Percentiles rank a stretch among this genome's conserved stretches.
Conservation (phyloP, 2,888 invertebrate genomes). For the Heliconius erato region DNA sequence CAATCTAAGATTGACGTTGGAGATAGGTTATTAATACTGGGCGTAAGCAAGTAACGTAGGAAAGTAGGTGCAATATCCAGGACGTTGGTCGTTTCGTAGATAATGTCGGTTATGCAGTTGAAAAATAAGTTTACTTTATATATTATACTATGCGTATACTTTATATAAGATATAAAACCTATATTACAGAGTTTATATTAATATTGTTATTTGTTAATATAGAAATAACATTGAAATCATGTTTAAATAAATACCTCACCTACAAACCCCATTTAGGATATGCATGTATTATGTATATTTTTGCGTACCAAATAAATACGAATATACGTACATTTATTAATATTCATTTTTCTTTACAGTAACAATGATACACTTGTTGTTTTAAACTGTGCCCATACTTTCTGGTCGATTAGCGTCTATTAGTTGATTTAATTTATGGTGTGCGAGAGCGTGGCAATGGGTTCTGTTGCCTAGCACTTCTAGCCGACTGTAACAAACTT, state of each 20-base stretch:
- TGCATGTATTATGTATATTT: neutral
- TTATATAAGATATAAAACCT: neutral
- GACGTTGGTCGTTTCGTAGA: neutral
- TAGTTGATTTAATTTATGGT: neutral
- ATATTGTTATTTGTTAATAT: neutral
- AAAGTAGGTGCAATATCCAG: neutral
- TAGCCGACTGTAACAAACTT: too few relatives aligned
- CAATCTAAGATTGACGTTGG: too few relatives aligned
- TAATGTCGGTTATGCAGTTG: neutral
- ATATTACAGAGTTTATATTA: neutral
- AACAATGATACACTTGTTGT: neutral
- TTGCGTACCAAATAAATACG: neutral
- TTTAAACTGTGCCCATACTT: neutral
- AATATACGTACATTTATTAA: neutral
- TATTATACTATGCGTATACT: neutral
- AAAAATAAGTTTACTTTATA: neutral
- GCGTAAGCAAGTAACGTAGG: neutral
- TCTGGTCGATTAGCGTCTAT: neutral
- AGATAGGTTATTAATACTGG: too few relatives aligned
- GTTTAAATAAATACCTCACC: neutral
- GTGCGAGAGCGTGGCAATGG: neutral
- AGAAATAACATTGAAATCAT: neutral
- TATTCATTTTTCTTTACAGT: neutral
- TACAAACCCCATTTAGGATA: neutral
- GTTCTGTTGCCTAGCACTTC: neutral